A percentile compares a stretch with the other conserved stretches of the same genome.
Evolutionary conservation across 2,113 vertebrate genomes (phyloP).

Genomic region (Piprites chloris): DNA sequence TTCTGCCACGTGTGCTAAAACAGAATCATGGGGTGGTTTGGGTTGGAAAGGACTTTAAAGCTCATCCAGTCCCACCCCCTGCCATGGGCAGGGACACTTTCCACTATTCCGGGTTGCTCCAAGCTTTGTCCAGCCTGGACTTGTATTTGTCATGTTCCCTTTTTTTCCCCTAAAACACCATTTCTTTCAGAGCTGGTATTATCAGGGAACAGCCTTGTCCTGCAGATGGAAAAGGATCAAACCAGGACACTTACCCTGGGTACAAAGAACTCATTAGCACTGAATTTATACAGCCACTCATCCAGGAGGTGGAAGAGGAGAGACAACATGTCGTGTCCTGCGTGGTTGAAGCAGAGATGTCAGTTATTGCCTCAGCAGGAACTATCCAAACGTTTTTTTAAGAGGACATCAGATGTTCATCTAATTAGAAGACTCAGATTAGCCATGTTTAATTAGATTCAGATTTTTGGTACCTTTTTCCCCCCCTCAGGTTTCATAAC

Average conservation of each 20-base stretch:
- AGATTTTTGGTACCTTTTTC: neutral
- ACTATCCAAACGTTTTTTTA: neutral
- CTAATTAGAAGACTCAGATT: neutral
- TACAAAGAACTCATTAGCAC: constrained; percentile 90
- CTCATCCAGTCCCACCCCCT: neutral
- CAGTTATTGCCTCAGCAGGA: neutral
- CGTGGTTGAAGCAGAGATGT: neutral
- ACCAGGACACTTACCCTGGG: constrained; percentile 81
- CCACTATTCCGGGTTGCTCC: neutral
- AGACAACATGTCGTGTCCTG: constrained; percentile 91
- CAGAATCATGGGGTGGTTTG: neutral
- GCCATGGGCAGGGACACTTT: neutral
- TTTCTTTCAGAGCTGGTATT: neutral
- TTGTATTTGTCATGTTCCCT: neutral
- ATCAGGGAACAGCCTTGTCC: neutral
- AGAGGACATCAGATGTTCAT: neutral
- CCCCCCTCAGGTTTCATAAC: neutral
- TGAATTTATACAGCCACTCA: constrained; percentile 96
- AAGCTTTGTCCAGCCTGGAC: neutral
- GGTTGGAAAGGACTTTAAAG: neutral
- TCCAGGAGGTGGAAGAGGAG: constrained; percentile 94
- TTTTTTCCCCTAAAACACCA: neutral
- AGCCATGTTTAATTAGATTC: neutral
- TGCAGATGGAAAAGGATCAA: neutral
- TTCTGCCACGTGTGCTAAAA: neutral